These are phyloP conservation scores for Heliangelus exortis DNA, from an alignment of 2,797 vertebrate species.

Conservation along the genomic window DNA sequence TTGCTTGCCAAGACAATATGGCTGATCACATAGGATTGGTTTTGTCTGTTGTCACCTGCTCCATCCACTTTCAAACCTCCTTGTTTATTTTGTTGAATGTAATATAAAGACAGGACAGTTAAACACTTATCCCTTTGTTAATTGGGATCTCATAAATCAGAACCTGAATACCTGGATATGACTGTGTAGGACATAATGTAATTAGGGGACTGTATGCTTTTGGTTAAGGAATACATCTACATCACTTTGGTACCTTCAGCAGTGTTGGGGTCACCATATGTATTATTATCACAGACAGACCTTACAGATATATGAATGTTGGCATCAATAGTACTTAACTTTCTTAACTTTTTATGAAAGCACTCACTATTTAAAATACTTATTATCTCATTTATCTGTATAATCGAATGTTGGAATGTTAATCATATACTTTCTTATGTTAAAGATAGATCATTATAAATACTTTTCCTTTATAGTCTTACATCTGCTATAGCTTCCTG, in stretches of 20 bases:
- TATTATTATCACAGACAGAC: not conserved
- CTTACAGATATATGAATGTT: not conserved
- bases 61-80: not conserved
- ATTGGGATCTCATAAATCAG: not conserved
- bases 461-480: not conserved
- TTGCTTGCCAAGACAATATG: not conserved
- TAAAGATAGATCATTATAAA: not conserved
- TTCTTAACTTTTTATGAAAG: not conserved
- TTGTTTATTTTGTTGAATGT: not conserved
- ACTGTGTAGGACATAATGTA: not conserved
- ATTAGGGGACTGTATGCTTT: not conserved
- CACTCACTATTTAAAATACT: not conserved
- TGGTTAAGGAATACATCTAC: not conserved
- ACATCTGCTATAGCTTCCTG: not conserved
- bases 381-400: not conserved
- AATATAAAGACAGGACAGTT: not conserved
- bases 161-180: not conserved
- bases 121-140: not conserved
- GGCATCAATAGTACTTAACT: not conserved
- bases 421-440: not conserved
- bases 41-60: not conserved
- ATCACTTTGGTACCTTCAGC: not conserved
- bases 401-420: not conserved
- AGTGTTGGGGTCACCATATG: not conserved
- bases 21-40: rapidly evolving